Evolutionary conservation across 1,140 invertebrate species (phyloP).

Genomic region (Calycopis cecrops): DNA sequence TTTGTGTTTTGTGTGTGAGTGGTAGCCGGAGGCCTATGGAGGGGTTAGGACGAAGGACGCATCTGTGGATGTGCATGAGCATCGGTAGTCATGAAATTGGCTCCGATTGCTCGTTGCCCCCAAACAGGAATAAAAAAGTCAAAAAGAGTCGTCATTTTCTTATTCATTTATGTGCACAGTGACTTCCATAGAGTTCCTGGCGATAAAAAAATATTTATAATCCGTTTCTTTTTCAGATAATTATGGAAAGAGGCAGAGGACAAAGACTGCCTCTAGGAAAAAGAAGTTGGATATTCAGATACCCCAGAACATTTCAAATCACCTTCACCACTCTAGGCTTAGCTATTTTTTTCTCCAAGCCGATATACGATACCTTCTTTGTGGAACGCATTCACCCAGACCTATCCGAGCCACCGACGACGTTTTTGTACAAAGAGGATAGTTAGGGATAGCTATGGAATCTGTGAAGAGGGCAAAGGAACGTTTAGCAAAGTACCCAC

Average conservation of each 20-base stretch:
- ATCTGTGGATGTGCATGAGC: no score
- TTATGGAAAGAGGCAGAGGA: slow-evolving; percentile 49
- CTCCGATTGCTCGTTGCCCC: no score
- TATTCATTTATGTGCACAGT: no score
- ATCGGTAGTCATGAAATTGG: no score
- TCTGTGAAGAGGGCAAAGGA: slow-evolving; percentile 83
- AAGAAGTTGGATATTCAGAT: slow-evolving; percentile 62
- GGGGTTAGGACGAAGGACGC: no score
- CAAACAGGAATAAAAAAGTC: no score
- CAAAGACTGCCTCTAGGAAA: slow-evolving; percentile 47
- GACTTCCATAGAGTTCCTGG: no score
- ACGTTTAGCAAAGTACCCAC: slow-evolving; percentile 83
- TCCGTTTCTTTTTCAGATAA: slow-evolving; percentile 25
- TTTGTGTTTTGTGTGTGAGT: no score
- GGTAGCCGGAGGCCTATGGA: no score
- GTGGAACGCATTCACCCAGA: slow-evolving; percentile 36
- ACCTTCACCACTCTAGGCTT: slow-evolving; percentile 64
- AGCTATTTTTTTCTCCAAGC: slow-evolving; percentile 79
- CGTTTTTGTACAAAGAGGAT: slow-evolving; percentile 32
- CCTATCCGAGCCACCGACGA: slow-evolving; percentile 57
- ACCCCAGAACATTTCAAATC: slow-evolving; percentile 69
- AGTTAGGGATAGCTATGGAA: slow-evolving; percentile 78
- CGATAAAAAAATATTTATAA: no score
- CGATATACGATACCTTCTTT: slow-evolving; percentile 81
- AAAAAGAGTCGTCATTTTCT: no score